phyloP scores from a whole-genome alignment of 2,888 invertebrate species.

The Drosophila leonis region DNA sequence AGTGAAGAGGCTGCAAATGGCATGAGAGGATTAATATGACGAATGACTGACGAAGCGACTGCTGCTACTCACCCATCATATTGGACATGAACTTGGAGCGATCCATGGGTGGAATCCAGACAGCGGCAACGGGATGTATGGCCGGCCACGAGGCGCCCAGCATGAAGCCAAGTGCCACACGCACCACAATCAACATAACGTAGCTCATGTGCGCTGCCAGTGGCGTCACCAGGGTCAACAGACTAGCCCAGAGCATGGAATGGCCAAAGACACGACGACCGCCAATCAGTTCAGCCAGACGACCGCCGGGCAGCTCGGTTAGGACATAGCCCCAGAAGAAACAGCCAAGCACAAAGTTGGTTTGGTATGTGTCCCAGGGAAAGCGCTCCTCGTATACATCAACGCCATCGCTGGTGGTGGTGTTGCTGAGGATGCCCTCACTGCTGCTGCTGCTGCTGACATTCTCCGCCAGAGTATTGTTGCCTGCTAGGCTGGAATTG shows the following conservation, averaged over 20 bases:
- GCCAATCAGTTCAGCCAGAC: conserved; percentile 93
- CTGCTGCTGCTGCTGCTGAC: conserved; percentile 10
- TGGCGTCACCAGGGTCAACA: conserved; percentile 93
- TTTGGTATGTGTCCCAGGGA: conserved; percentile 92
- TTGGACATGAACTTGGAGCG: conserved; percentile 96
- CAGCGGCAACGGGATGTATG: conserved; percentile 95
- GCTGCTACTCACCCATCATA: conserved; percentile 90
- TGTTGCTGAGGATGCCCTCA: conserved; percentile 23
- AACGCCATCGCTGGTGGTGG: conserved; percentile 40
- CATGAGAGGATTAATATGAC: not conserved
- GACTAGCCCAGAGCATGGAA: conserved; percentile 92
- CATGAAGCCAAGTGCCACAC: conserved; percentile 92
- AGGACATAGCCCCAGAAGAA: conserved; percentile 97
- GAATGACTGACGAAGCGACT: not conserved
- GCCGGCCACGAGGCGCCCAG: conserved; percentile 96
- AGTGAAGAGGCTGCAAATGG: conserved; percentile 91
- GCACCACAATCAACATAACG: conserved; percentile 89
- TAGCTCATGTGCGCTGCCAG: conserved; percentile 90
- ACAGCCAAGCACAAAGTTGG: conserved; percentile 92
- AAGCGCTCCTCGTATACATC: conserved; percentile 86
- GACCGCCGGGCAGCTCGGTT: conserved; percentile 95
- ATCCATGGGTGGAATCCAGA: conserved; percentile 97
- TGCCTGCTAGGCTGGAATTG: conserved; percentile 17
- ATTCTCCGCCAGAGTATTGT: not conserved
- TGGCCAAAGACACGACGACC: conserved; percentile 94